Base-by-base conservation (phyloP, 92 coral and sea anemone genomes). In the Montipora capitata region DNA sequence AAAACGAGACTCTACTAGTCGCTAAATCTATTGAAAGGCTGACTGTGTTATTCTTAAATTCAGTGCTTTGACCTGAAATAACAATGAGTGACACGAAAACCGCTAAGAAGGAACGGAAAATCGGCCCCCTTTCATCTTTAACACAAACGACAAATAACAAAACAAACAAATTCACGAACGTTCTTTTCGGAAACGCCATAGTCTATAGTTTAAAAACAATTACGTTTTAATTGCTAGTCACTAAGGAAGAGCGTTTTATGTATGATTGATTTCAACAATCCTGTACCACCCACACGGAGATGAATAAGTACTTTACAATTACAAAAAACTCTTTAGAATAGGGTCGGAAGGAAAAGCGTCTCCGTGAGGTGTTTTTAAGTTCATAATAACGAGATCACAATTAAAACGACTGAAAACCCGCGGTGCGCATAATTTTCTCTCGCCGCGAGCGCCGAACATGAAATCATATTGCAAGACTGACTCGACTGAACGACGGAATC, bases 221-320 rank as follows among this genome's bases (percentile, higher is more conserved):
- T 73, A 73, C 43, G 79, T 42, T 20, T 83, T 83, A 83, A 83
- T 83, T 83, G 85, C 6, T 73, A 54, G 68, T 40, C 48, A 48
- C 76, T 48, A 72, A 81, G 18, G 85, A 72, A 72, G 72, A 83
- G 72, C 72, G 54, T 83, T 72, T 58, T 69, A 71, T 76, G 78
- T 82, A 58, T 71, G 59, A 83, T 73, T 73, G 87, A 83, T 42
- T 51, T 72, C 20, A 68, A 61, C 72, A 48, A 3, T 54, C 18
- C 13, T 39, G 62, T 72, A 63, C 87, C 87, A 83, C 87, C 87
- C 87, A 83, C 87, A 72, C 44, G 6, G 87, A 18, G 38, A 61
- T 68, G 54, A 81, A 68, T 68, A 81, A 68, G 77, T 72, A 69
- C 68, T 68, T 56, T 81, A 68, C 49, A 72, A 80, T 80, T 81